These are phyloP conservation scores for Pagetopsis macropterus DNA, from an alignment of 2,797 vertebrate genomes.

Conservation along the genomic window DNA sequence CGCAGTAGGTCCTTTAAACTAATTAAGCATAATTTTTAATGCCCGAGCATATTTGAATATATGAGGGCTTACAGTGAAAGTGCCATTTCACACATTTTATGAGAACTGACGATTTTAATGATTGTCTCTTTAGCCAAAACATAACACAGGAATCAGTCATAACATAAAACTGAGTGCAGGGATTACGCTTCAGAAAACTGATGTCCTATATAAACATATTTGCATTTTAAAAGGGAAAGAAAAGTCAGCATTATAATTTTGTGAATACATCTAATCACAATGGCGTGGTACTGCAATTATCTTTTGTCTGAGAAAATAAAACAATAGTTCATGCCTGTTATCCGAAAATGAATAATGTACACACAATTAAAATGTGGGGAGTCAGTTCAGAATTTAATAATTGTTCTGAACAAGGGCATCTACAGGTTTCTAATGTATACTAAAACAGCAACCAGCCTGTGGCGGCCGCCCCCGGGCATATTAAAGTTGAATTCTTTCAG, in stretches of 20 bases:
- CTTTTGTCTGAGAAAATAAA: conserved; percentile 27
- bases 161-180: background rate
- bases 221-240: conserved; percentile 4
- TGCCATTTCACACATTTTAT: conserved; percentile 30
- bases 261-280: conserved; percentile 13
- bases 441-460: conserved; percentile 10
- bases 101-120: conserved; percentile 29
- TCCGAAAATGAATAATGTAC: conserved; percentile 11
- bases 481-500: background rate
- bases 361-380: conserved; percentile 12
- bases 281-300: conserved; percentile 12
- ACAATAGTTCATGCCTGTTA: conserved; percentile 7
- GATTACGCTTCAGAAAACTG: conserved; percentile 12
- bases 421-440: background rate
- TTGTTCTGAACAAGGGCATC: background rate
- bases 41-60: conserved; percentile 43
- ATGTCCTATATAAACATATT: conserved; percentile 19
- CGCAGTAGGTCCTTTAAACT: conserved; percentile 49
- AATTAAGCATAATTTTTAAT: conserved; percentile 60
- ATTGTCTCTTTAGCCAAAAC: conserved; percentile 44
- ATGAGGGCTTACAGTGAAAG: conserved; percentile 22
- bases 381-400: background rate
- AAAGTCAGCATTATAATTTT: conserved; percentile 7
- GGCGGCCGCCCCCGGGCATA: background rate
- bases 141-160: conserved; percentile 17